Evolutionary conservation across 92 coral and sea anemone genomes (phyloP).

Genomic region (Scolanthus callimorphus): DNA sequence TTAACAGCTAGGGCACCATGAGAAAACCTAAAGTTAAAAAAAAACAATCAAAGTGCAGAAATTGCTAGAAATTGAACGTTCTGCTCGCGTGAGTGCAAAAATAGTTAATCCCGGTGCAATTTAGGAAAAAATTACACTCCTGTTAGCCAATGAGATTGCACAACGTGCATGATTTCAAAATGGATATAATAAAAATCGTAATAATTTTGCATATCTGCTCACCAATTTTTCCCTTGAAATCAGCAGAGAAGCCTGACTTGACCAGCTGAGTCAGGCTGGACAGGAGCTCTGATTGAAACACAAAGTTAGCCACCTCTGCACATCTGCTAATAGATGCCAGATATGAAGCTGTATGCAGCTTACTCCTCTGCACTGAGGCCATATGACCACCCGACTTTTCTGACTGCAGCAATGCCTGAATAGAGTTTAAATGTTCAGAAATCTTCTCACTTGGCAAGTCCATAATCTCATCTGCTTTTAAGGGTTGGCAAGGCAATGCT

Average conservation of each 20-base stretch:
- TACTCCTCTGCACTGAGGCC: constrained; percentile 73
- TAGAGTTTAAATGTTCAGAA: constrained; percentile 54
- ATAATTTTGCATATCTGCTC: too few species aligned
- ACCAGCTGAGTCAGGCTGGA: constrained; percentile 65
- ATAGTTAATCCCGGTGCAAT: too few species aligned
- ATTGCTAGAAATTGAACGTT: too few species aligned
- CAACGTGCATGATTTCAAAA: too few species aligned
- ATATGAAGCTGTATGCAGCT: constrained; percentile 83
- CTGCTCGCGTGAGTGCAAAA: too few species aligned
- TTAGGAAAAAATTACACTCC: too few species aligned
- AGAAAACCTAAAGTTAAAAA: too few species aligned
- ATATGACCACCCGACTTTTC: constrained; percentile 58
- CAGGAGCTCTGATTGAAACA: constrained; percentile 80
- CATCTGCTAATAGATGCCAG: constrained; percentile 74
- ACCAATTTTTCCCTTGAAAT: constrained; percentile 94
- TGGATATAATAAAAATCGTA: too few species aligned
- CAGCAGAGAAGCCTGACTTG: constrained; percentile 87
- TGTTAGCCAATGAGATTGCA: too few species aligned
- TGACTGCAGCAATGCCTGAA: constrained; percentile 47
- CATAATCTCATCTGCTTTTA: constrained; percentile 82
- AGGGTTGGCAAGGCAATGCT: constrained; percentile 73
- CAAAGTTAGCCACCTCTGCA: constrained; percentile 79
- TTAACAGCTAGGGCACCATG: too few species aligned
- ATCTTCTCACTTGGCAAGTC: constrained; percentile 57
- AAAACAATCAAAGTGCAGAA: too few species aligned